Evolutionary conservation across 1,140 invertebrate species (phyloP), one percentile per base, ranked within the genome.

Genomic region (Drosophila navojoa): DNA sequence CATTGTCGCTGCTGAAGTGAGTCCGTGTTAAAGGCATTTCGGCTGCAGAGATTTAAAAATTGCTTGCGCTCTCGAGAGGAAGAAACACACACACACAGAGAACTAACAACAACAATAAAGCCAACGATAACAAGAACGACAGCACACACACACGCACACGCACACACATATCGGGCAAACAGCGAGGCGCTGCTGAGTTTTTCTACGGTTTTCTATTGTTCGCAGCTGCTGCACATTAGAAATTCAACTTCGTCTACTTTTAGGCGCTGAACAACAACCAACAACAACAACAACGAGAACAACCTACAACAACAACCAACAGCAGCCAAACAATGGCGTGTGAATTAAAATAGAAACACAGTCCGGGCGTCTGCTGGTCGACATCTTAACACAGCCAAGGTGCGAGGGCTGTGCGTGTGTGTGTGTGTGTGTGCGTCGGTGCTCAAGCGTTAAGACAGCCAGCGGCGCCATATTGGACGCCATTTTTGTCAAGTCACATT

Each of bases 401-500:
- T 86, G 81, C 77, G 66, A 77, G 71, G 42, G 27, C 5, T 49
- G 5, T 25, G 42, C 50, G 47, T 70, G 81, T 59, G 81, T 66
- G n/a, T 62, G 67, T 67, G 81, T 62, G 81, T 70, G 74, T 49
- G 69, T 70, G 81, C 59, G 76, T 70, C 15, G 66, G 67, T 63
- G 74, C 82, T 85, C 70, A 81, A 85, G 82, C 81, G 75, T 77
- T 45, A 81, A 87, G 78, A 63, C 15, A 71, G 52, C 1, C 67
- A 50, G 11, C 45, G 2, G 44, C 68, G 77, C 74, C 79, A 78
- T 82, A 77, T 90, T 80, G 84, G 77, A 79, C 85, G 85, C 80
- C 84, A 85, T 90, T 89, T 89, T 89, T 90, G 84, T 89, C 84
- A 89, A 89, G 85, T 90, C 84, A 81, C 84, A 89, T 89, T 89